These are phyloP conservation scores for Loxodonta africana DNA, from an alignment of 2,113 vertebrate genomes.

Conservation along the genomic window DNA sequence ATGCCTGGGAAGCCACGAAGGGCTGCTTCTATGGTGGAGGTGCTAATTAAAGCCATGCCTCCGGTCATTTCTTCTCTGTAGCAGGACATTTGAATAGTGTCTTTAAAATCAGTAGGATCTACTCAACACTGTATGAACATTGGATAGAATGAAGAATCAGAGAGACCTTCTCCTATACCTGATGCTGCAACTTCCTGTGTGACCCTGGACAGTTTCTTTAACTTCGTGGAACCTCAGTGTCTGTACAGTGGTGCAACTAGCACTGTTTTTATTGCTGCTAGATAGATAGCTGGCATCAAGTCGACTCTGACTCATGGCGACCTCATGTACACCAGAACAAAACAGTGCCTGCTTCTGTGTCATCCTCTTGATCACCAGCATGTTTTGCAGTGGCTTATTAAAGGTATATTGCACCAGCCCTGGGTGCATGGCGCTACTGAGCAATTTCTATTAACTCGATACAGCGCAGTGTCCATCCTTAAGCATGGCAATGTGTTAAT, in stretches of 20 bases:
- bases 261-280: not conserved
- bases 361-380: not conserved
- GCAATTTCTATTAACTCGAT: too few relatives aligned
- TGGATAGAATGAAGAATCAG: not conserved
- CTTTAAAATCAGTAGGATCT: not conserved
- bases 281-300: not conserved
- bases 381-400: too few relatives aligned
- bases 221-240: not conserved
- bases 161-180: not conserved
- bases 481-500: too few relatives aligned
- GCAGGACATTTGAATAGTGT: not conserved
- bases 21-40: fast-evolving
- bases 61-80: not conserved
- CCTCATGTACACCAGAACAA: not conserved
- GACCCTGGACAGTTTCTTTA: not conserved
- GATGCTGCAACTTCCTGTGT: not conserved
- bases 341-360: not conserved
- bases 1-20: not conserved
- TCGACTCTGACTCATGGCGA: not conserved
- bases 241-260: fast-evolving
- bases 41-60: fast-evolving
- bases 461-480: too few relatives aligned
- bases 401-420: too few relatives aligned
- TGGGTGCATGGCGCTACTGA: too few relatives aligned
- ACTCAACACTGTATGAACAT: fast-evolving